phyloP scores from a whole-genome alignment of 1,140 invertebrate genomes.

The Zaprionus capensis region DNA sequence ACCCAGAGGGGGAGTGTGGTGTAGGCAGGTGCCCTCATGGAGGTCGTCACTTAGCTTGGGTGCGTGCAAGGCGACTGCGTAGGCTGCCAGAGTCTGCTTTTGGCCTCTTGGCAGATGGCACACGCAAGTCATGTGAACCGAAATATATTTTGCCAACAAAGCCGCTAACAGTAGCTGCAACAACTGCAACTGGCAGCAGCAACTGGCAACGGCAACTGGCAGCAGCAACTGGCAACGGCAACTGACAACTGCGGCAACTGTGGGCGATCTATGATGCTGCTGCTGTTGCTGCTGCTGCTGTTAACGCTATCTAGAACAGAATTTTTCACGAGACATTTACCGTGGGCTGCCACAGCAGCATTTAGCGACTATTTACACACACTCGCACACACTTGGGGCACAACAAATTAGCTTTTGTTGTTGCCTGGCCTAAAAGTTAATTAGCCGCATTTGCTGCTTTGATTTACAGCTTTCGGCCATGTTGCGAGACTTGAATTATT shows the following conservation, averaged over 20 bases:
- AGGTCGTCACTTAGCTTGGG: constrained; percentile 55
- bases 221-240: constrained; percentile 17
- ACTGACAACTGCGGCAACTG: constrained; percentile 19
- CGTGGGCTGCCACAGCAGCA: constrained; percentile 71
- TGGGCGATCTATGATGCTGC: constrained; percentile 29
- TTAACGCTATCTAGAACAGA: constrained; percentile 75
- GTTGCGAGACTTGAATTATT: constrained; percentile 45
- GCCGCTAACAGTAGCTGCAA: constrained; percentile 22
- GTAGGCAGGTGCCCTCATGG: constrained; percentile 50
- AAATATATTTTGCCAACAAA: constrained; percentile 38
- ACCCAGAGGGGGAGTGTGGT: constrained; percentile 6
- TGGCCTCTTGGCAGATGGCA: constrained; percentile 51
- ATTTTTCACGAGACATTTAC: constrained; percentile 78
- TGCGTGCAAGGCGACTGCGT: constrained; percentile 67
- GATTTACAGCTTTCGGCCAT: constrained; percentile 59
- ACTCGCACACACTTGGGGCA: background rate
- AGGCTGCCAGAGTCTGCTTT: constrained; percentile 27
- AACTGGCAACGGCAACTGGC: background rate
- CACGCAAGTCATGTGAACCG: constrained; percentile 71
- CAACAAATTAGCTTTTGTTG: constrained; percentile 69
- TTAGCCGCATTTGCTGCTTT: constrained; percentile 76
- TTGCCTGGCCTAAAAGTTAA: constrained; percentile 63
- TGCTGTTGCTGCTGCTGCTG: constrained; percentile 1
- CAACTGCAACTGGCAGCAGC: background rate
- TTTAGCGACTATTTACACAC: constrained; percentile 61